Conservation (phyloP, 2,113 vertebrate species). For the Phainopepla nitens region DNA sequence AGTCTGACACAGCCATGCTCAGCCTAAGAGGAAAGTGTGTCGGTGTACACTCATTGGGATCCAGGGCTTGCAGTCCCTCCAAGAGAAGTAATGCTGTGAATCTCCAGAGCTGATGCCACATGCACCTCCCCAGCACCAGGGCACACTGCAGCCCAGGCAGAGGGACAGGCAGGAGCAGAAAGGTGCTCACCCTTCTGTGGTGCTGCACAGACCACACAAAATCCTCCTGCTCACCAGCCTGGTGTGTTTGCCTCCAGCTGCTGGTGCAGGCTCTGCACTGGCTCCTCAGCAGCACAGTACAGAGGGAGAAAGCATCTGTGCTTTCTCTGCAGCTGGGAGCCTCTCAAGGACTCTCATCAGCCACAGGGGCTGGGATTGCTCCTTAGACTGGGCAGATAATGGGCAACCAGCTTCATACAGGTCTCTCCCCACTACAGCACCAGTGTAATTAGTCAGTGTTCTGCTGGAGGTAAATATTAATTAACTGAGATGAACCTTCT, state of each 20-base stretch:
- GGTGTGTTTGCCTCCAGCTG: background rate
- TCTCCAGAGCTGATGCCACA: background rate
- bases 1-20: background rate
- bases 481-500: constrained; percentile 31
- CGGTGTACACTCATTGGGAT: background rate
- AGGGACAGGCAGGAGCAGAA: background rate
- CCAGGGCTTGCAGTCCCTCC: background rate
- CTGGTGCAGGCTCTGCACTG: background rate
- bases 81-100: background rate
- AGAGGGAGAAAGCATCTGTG: background rate
- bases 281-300: background rate
- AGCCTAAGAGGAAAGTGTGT: background rate
- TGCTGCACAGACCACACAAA: background rate
- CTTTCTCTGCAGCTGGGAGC: background rate
- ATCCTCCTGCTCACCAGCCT: no score
- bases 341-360: constrained; percentile 7
- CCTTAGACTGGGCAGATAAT: constrained; percentile 29
- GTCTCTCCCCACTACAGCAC: background rate
- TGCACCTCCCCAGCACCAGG: background rate
- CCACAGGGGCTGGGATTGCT: background rate
- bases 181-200: rapidly evolving
- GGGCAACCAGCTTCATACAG: constrained; percentile 4
- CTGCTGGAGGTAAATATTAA: constrained; percentile 46
- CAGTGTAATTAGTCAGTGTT: constrained; percentile 20
- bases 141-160: rapidly evolving